Evolutionary conservation across 1,140 invertebrate genomes (phyloP).

Genomic region (Marisa cornuarietis): DNA sequence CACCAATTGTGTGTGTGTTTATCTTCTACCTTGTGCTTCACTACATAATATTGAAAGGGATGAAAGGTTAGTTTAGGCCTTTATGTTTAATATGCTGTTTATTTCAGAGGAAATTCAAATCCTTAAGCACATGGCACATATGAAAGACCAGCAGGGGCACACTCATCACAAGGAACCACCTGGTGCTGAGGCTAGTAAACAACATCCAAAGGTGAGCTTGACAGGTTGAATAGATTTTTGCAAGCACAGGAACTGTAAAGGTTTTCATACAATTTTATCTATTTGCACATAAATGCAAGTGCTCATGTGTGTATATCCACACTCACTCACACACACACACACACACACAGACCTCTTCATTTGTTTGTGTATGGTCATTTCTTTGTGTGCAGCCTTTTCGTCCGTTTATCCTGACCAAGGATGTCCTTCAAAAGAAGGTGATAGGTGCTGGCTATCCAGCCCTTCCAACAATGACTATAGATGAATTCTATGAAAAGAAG

Average conservation of each 20-base stretch:
- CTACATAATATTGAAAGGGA: too few relatives aligned
- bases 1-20: too few relatives aligned
- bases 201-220: too few relatives aligned
- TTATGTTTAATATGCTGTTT: slow-evolving; percentile 1
- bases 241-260: not conserved
- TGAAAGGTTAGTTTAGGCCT: too few relatives aligned
- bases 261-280: not conserved
- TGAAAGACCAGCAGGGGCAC: slow-evolving; percentile 15
- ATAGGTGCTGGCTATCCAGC: slow-evolving; percentile 95
- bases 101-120: slow-evolving; percentile 35
- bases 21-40: too few relatives aligned
- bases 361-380: too few relatives aligned
- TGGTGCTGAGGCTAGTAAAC: too few relatives aligned
- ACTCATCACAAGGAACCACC: too few relatives aligned
- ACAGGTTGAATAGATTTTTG: too few relatives aligned
- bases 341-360: not conserved
- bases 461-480: slow-evolving; percentile 88
- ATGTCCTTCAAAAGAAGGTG: slow-evolving; percentile 89
- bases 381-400: slow-evolving; percentile 71
- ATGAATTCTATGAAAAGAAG: slow-evolving; percentile 94
- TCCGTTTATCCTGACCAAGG: slow-evolving; percentile 92
- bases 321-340: not conserved
- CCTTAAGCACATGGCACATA: slow-evolving; percentile 33
- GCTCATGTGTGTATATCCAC: too few relatives aligned
- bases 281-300: too few relatives aligned